Evolutionary conservation across 1,140 invertebrate species (phyloP).

Genomic region (Rhyzopertha dominica): DNA sequence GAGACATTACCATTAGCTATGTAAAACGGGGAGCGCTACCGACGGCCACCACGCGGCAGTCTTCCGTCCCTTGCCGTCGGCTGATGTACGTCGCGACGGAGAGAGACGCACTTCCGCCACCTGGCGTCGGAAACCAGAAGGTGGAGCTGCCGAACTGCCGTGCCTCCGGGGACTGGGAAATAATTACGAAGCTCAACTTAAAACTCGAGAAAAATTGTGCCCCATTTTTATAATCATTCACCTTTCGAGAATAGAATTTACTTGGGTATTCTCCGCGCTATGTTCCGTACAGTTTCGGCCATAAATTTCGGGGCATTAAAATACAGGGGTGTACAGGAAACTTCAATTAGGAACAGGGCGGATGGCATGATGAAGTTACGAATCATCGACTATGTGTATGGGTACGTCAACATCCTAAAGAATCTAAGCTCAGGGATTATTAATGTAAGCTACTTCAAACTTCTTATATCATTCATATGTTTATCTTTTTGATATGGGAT

Average conservation of each 20-base stretch:
- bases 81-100: not conserved
- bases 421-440: no score
- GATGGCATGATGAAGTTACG: no score
- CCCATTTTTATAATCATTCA: slow-evolving; percentile 43
- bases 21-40: slow-evolving; percentile 17
- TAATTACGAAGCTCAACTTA: slow-evolving; percentile 41
- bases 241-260: slow-evolving; percentile 35
- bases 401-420: no score
- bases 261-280: slow-evolving; percentile 18
- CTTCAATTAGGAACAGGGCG: no score
- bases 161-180: slow-evolving; percentile 35
- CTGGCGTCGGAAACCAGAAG: not conserved
- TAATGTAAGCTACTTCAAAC: no score
- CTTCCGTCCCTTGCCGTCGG: slow-evolving; percentile 3
- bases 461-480: no score
- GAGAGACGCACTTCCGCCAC: slow-evolving; percentile 6
- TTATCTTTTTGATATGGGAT: no score
- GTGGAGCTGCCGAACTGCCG: slow-evolving; percentile 25
- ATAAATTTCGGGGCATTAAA: no score
- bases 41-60: slow-evolving; percentile 1
- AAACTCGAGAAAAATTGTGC: slow-evolving; percentile 41
- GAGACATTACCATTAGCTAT: slow-evolving; percentile 33
- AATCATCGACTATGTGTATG: no score
- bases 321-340: no score
- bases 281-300: slow-evolving; percentile 9